A percentile compares a stretch with the other conserved stretches of the same genome.
These are phyloP conservation scores for Corbicula japonica DNA, from an alignment of 2,888 invertebrate genomes.

Conservation along the genomic window DNA sequence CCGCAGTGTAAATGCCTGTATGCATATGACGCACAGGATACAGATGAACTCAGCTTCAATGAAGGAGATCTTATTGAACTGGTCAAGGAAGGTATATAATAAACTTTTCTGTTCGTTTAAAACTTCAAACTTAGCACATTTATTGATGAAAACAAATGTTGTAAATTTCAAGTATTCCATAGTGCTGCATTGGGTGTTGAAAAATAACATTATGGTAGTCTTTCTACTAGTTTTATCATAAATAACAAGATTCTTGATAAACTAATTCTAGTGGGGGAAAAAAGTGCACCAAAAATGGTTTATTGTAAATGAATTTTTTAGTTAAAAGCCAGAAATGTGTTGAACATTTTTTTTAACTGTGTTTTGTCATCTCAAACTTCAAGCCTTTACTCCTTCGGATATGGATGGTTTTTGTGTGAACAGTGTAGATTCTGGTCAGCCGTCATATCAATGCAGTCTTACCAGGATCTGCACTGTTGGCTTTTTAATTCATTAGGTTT, in stretches of 20 bases:
- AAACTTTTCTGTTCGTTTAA: neutral
- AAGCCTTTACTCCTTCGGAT: too few species aligned
- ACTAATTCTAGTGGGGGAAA: too few species aligned
- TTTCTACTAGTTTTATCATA: neutral
- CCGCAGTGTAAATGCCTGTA: conserved; percentile 88
- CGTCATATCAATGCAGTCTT: too few species aligned
- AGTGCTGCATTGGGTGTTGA: neutral
- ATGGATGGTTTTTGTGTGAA: too few species aligned
- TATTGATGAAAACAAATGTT: neutral
- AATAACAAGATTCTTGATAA: neutral
- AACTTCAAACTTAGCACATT: neutral
- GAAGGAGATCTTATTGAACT: conserved; percentile 90
- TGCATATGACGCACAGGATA: conserved; percentile 90
- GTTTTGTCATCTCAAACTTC: too few species aligned
- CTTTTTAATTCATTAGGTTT: too few species aligned
- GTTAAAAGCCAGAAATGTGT: too few species aligned
- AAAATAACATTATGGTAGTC: neutral
- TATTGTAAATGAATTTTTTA: too few species aligned
- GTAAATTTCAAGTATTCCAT: neutral
- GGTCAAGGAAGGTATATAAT: conserved; percentile 85
- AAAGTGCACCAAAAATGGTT: too few species aligned
- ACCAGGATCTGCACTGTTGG: too few species aligned
- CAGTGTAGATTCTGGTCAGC: too few species aligned
- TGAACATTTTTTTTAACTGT: too few species aligned
- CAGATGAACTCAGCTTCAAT: conserved; percentile 89